Conservation (phyloP, 2,797 vertebrate genomes). For the Leptoclinus maculatus region DNA sequence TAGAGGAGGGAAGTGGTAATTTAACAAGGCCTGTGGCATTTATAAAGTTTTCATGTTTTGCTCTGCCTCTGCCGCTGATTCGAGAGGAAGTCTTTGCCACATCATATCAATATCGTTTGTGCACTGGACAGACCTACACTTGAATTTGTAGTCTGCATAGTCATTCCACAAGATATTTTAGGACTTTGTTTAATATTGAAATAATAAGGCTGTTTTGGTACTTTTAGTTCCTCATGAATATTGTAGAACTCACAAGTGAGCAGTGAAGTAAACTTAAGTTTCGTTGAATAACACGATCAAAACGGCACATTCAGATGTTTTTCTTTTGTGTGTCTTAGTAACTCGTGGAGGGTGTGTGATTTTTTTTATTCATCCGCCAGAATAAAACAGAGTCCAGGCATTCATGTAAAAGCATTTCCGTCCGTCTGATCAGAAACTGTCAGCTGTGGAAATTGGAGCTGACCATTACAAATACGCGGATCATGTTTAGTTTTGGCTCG, state of each 20-base stretch:
- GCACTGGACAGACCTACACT: neutral
- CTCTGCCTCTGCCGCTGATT: constrained; percentile 27
- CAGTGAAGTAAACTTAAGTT: neutral
- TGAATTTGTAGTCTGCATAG: neutral
- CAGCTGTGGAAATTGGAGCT: constrained; percentile 48
- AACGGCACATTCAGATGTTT: neutral
- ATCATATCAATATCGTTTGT: constrained; percentile 19
- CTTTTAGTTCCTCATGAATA: neutral
- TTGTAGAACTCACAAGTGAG: neutral
- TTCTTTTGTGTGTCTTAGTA: neutral
- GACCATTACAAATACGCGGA: constrained; percentile 33
- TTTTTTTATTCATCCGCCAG: neutral
- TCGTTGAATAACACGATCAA: neutral
- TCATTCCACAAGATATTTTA: neutral
- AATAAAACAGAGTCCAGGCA: neutral
- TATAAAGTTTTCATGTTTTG: constrained; percentile 64
- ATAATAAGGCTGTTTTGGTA: neutral
- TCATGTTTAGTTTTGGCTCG: constrained; percentile 44
- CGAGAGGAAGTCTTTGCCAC: constrained; percentile 44
- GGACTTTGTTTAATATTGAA: neutral
- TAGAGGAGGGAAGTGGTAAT: constrained; percentile 54
- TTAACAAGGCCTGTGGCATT: constrained; percentile 57
- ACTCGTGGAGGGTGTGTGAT: neutral
- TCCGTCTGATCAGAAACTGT: constrained; percentile 32
- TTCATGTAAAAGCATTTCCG: constrained; percentile 24